Evolutionary conservation across 2,113 vertebrate genomes (phyloP).

Genomic region (Gadus chalcogrammus): DNA sequence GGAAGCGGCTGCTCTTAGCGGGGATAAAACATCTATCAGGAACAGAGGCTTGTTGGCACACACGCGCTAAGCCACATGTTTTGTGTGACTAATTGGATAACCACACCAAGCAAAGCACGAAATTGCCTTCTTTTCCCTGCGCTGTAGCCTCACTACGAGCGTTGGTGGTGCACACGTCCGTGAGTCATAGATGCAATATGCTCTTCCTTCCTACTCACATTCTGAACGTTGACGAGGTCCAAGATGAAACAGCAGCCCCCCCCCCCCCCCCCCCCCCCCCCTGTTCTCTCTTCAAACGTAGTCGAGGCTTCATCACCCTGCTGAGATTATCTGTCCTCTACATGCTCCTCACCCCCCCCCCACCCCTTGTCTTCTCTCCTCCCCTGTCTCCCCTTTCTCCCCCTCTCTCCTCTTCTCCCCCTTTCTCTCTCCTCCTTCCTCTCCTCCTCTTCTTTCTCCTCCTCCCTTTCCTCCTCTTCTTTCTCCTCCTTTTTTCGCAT

Average conservation of each 20-base stretch:
- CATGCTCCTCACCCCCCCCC: too few relatives aligned
- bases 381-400: too few relatives aligned
- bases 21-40: conserved; percentile 59
- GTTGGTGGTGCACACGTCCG: conserved; percentile 69
- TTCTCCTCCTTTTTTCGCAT: background rate
- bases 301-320: conserved; percentile 37
- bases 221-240: conserved; percentile 57
- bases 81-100: conserved; percentile 76
- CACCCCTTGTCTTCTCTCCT: too few relatives aligned
- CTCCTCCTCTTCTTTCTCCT: conserved; percentile 30
- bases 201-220: conserved; percentile 68
- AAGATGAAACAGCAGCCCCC: conserved; percentile 40
- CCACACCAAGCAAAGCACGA: conserved; percentile 70
- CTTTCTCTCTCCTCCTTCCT: too few relatives aligned
- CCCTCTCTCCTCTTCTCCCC: too few relatives aligned
- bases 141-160: conserved; percentile 61
- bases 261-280: too few relatives aligned
- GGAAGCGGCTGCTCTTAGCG: conserved; percentile 55
- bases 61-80: conserved; percentile 62
- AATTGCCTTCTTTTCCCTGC: conserved; percentile 64
- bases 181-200: conserved; percentile 74
- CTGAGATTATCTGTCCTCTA: background rate
- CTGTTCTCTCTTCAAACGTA: conserved; percentile 19
- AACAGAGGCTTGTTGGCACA: conserved; percentile 61
- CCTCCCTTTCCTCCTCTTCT: conserved; percentile 14